A percentile compares a stretch with the other conserved stretches of the same genome.
These are phyloP conservation scores for Rallus limicola DNA, from an alignment of 2,113 vertebrate genomes.

Conservation along the genomic window DNA sequence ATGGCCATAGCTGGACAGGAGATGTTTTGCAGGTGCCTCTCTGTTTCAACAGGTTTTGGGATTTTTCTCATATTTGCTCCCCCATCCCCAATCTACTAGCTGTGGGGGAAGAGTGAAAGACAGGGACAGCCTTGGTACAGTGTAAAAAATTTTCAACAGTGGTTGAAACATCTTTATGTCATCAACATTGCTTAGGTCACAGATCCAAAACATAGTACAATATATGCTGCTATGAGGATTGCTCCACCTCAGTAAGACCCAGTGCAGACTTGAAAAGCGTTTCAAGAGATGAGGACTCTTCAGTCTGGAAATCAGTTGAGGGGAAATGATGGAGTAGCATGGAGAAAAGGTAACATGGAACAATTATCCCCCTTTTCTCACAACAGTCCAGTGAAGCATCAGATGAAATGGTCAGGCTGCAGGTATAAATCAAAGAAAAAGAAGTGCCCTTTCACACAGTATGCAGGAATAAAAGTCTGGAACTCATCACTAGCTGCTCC, in stretches of 20 bases:
- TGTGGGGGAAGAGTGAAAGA: background rate
- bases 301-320: background rate
- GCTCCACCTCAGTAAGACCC: background rate
- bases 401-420: background rate
- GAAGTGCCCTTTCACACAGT: constrained; percentile 4
- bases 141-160: background rate
- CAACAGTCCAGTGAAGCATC: background rate
- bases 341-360: background rate
- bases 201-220: background rate
- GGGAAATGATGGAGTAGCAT: background rate
- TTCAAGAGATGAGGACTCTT: background rate
- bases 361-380: background rate
- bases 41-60: background rate
- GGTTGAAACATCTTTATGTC: background rate
- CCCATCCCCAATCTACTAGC: background rate
- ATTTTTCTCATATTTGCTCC: background rate
- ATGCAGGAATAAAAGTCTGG: background rate
- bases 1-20: background rate
- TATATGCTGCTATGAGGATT: background rate
- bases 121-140: background rate
- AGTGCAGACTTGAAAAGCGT: background rate
- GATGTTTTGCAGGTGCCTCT: background rate
- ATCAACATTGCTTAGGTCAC: background rate
- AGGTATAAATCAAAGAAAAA: constrained; percentile 27
- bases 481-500: constrained; percentile 11